Evolutionary conservation across 2,797 vertebrate genomes (phyloP).

Genomic region (Melanotaenia maccullochi): DNA sequence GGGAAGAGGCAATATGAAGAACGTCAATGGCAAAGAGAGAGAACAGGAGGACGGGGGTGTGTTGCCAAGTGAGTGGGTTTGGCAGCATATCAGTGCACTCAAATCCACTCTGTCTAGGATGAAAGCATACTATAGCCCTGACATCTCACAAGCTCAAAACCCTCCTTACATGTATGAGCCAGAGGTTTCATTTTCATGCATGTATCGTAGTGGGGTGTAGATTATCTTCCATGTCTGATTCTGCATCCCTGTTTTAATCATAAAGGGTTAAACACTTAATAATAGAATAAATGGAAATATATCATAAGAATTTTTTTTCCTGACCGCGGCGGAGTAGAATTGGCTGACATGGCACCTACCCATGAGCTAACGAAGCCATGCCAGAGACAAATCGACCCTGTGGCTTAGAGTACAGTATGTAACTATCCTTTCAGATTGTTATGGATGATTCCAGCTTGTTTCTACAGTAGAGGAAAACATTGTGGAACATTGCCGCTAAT

Average conservation of each 20-base stretch:
- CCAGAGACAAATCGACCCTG: constrained; percentile 61
- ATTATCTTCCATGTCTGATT: constrained; percentile 14
- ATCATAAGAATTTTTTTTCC: constrained; percentile 1
- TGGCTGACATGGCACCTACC: constrained; percentile 29
- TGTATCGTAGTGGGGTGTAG: constrained; percentile 11
- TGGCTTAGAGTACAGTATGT: constrained; percentile 35
- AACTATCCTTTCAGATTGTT: constrained; percentile 51
- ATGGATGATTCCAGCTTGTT: constrained; percentile 52
- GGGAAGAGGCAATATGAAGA: constrained; percentile 55
- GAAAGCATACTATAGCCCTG: constrained; percentile 68
- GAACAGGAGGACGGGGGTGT: constrained; percentile 45
- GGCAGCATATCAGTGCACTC: constrained; percentile 73
- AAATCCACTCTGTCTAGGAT: constrained; percentile 76
- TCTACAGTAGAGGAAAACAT: constrained; percentile 71
- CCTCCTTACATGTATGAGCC: constrained; percentile 44
- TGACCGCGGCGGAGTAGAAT: constrained; percentile 30
- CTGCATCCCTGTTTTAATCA: constrained; percentile 11
- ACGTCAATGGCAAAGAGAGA: constrained; percentile 41
- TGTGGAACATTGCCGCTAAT: constrained; percentile 71
- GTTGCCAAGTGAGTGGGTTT: constrained; percentile 75
- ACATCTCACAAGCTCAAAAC: constrained; percentile 52
- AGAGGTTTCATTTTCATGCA: constrained; percentile 27
- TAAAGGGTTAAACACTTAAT: background rate
- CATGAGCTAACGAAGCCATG: constrained; percentile 55
- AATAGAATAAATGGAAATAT: constrained; percentile 24